Evolutionary conservation across 2,888 invertebrate genomes (phyloP).

Genomic region (Eupithecia subumbrata): DNA sequence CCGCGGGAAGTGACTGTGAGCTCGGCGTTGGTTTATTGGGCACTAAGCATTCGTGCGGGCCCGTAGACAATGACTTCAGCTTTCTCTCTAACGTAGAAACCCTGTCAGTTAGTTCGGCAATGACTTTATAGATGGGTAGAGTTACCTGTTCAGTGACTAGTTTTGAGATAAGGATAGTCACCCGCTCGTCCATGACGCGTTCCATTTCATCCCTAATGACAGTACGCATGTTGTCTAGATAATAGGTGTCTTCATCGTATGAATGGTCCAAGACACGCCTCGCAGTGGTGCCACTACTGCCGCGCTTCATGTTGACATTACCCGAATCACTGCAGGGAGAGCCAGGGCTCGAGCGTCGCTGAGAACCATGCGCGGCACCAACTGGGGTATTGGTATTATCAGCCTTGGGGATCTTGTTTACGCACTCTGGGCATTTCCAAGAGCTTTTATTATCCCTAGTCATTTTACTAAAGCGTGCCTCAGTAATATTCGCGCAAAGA

Average conservation of each 20-base stretch:
- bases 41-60: too few species aligned
- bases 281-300: too few species aligned
- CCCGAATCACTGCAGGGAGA: not conserved
- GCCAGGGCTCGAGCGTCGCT: not conserved
- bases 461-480: not conserved
- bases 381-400: slow-evolving; percentile 13
- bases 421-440: slow-evolving; percentile 14
- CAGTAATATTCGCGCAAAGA: not conserved
- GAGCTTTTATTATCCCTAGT: not conserved
- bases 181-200: too few species aligned
- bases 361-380: not conserved
- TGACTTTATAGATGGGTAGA: slow-evolving; percentile 9
- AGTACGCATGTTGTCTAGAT: too few species aligned
- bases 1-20: too few species aligned
- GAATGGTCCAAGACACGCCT: too few species aligned
- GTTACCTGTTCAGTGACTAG: slow-evolving; percentile 17
- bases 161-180: slow-evolving; percentile 14
- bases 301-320: too few species aligned
- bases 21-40: too few species aligned
- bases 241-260: too few species aligned
- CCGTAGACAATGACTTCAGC: not conserved
- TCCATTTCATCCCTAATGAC: too few species aligned
- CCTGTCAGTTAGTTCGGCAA: slow-evolving; percentile 13
- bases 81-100: slow-evolving; percentile 2
- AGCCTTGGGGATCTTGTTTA: slow-evolving; percentile 10